Base-by-base conservation (phyloP, 1,140 invertebrate genomes). In the Acromyrmex heyeri region DNA sequence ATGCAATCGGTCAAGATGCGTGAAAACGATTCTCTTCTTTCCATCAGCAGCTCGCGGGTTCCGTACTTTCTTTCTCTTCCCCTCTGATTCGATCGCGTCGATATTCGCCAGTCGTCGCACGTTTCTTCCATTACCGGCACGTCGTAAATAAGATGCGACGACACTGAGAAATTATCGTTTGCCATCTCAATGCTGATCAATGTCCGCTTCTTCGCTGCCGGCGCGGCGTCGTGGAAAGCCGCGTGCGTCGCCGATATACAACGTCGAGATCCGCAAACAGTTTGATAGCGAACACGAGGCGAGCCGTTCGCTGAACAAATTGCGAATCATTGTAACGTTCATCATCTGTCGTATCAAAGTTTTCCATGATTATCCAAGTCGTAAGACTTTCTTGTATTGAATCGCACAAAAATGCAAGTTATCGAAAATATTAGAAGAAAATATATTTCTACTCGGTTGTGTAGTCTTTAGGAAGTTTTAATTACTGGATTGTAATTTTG, bases 61-160 rank as follows among this genome's bases (percentile, higher is more conserved):
- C 38, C 16, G 70, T 77, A 82, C 86, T 87, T 89, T 90, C 65
- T 85, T 77, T 65, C 61, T 30, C 81, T 86, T 86, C 90, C 53
- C 86, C 67, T 59, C 57, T 21, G 91, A 88, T 92, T 88, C 90
- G 83, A 94, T 93, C 91, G 88, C 27, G 72, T 70, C 87, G 91
- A 91, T 92, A 92, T 93, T 91, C 87, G 85, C 86, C 64, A 92
- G 89, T 91, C 92, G 88, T 88, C 91, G 90, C 92, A 93, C 92
- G 92, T 91, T 93, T 91, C 89, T 91, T 92, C 91, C 91, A 93
- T 93, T 93, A 93, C 85, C 79, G 89, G 77, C 90, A 88, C 86
- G 85, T 87, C 78, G 91, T 93, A 93, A 93, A 93, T 93, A 94
- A 94, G 90, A 88, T 87, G 86, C 88, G 88, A 92, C 90, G 86